These are phyloP conservation scores for Chaitophorus viminalis DNA, from an alignment of 2,888 invertebrate species.

Conservation along the genomic window DNA sequence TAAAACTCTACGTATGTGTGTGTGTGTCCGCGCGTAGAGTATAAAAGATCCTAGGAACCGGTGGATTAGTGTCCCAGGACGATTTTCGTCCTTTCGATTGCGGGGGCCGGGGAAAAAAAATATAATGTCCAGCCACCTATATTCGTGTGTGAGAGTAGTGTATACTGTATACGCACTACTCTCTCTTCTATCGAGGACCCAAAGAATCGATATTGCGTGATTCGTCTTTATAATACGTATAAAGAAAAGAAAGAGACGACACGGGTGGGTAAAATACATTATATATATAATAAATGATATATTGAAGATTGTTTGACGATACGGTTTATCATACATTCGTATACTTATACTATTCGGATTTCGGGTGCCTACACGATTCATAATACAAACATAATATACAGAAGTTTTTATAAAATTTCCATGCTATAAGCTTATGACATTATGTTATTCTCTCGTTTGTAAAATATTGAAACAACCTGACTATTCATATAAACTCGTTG, in stretches of 20 bases:
- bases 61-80: conserved; percentile 54
- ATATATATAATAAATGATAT: not conserved
- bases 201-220: not conserved
- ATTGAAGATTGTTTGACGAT: not conserved
- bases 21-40: not conserved
- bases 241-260: not conserved
- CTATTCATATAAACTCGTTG: no score
- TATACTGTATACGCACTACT: not conserved
- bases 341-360: no score
- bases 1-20: conserved; percentile 27
- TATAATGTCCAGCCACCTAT: not conserved
- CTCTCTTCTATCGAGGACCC: not conserved
- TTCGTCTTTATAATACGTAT: not conserved
- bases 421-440: no score
- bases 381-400: no score
- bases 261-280: not conserved
- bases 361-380: no score
- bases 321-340: not conserved
- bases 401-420: no score
- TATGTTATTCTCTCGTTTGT: no score
- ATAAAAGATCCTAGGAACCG: conserved; percentile 49
- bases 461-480: no score
- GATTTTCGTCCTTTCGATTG: conserved; percentile 19
- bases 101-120: conserved; percentile 20
- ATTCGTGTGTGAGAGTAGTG: not conserved